These are phyloP conservation scores for Morinoia aosen DNA, from an alignment of 2,888 invertebrate genomes.

Conservation along the genomic window DNA sequence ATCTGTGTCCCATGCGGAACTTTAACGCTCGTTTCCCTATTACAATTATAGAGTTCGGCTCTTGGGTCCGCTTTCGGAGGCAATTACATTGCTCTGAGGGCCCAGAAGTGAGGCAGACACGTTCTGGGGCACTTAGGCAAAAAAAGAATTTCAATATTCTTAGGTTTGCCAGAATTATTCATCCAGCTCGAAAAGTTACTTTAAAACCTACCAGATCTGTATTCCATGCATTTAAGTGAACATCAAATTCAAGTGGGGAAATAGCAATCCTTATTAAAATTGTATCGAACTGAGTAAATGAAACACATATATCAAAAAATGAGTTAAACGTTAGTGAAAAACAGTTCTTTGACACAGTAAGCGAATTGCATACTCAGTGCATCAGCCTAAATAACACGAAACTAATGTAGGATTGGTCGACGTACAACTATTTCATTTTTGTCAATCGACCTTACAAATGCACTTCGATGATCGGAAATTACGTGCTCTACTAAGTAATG, in stretches of 20 bases:
- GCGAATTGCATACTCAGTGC: too few relatives aligned
- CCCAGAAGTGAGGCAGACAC: neutral
- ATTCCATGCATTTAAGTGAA: neutral
- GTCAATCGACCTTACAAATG: too few relatives aligned
- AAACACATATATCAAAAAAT: too few relatives aligned
- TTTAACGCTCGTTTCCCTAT: neutral
- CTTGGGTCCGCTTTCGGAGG: neutral
- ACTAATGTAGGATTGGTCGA: too few relatives aligned
- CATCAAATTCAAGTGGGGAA: neutral
- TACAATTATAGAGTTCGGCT: neutral
- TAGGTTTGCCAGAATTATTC: neutral
- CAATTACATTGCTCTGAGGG: neutral
- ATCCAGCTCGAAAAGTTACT: neutral
- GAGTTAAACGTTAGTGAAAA: too few relatives aligned
- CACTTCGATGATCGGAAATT: too few relatives aligned
- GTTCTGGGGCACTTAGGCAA: neutral
- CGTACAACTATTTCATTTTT: too few relatives aligned
- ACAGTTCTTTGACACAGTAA: too few relatives aligned
- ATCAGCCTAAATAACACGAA: too few relatives aligned
- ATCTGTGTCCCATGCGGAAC: neutral
- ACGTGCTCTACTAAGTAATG: too few relatives aligned
- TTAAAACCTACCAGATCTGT: neutral
- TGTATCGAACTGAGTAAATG: too few relatives aligned
- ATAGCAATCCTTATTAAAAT: neutral
- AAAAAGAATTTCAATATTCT: neutral